These are phyloP conservation scores for Microctenopoma stevenorrisi DNA, from an alignment of 2,797 vertebrate genomes.

Conservation along the genomic window DNA sequence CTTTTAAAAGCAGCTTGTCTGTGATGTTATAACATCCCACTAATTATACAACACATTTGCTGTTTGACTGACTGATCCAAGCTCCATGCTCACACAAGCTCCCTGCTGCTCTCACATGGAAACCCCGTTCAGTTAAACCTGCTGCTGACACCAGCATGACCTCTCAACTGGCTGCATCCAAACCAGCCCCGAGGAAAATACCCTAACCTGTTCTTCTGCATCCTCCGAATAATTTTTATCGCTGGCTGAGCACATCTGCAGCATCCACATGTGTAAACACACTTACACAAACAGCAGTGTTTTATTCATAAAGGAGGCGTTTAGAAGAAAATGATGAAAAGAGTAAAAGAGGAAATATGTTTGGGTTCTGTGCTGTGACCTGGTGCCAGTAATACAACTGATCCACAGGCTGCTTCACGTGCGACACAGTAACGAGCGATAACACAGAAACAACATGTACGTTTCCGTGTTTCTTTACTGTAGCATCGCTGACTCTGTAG, in stretches of 20 bases:
- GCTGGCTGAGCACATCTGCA: neutral
- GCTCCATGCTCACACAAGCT: neutral
- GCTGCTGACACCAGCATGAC: conserved; percentile 18
- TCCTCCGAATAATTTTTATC: conserved; percentile 21
- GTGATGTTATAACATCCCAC: neutral
- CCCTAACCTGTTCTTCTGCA: conserved; percentile 33
- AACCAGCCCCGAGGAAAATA: conserved; percentile 21
- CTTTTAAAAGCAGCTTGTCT: neutral
- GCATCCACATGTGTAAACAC: neutral
- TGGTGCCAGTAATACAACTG: neutral
- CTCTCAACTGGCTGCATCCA: conserved; percentile 17
- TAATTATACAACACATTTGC: neutral
- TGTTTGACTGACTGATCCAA: neutral
- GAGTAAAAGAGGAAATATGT: too few species aligned
- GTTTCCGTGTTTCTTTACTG: conserved; percentile 27
- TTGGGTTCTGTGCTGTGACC: neutral
- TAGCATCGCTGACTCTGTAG: conserved; percentile 51
- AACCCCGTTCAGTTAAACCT: conserved; percentile 8
- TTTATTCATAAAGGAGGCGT: neutral
- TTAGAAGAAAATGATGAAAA: too few species aligned
- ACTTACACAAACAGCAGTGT: neutral
- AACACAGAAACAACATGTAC: conserved; percentile 27
- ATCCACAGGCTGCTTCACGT: neutral
- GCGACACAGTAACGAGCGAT: conserved; percentile 2
- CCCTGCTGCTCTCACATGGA: conserved; percentile 22